Base-by-base conservation (phyloP, 2,888 invertebrate genomes). In the Lycaena phlaeas region DNA sequence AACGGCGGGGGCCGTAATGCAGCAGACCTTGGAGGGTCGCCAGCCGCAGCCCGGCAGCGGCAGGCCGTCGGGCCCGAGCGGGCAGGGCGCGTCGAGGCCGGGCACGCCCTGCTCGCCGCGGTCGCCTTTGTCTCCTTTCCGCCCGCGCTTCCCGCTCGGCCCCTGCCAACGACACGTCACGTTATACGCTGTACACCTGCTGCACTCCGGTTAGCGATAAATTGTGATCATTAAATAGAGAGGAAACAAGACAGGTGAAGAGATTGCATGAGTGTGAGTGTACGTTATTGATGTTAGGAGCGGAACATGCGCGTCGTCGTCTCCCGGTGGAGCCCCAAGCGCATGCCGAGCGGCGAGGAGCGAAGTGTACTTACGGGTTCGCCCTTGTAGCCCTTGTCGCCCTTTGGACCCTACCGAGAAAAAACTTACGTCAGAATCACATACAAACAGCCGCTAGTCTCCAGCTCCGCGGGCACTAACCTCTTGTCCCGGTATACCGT, bases 81-180 rank as follows among this genome's bases (percentile, higher is more conserved):
- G 98, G 86, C 98, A 98, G n/a, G 98, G 98, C 30, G 98, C 98
- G 84, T 98, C 98, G 59, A 98, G 86, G 26, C 98, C 98, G 25
- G 97, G 98, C 53, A 97, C 96, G 54, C 98, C 98, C 87, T 95
- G 95, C 63, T 96, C 96, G 42, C 97, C 97, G 81, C 95, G 95
- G 63, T 93, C 92, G 27, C 97, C 97, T 63, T 92, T 92, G 75
- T 95, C 94, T 22, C 97, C 97, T 81, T 94, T 95, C 55, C 93
- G 89, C 40, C 97, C 97, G 57, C 96, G 89, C 79, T 94, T 95
- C 45, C 97, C 97, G 47, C 89, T 85, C 41, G 92, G 92, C 41
- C 96, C 96, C 94, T 95, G 84, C 54, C n/a, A n/a, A n/a, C n/a
- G n/a, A n/a, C n/a, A n/a, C n/a, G n/a, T n/a, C n/a, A n/a, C n/a